phyloP scores from a whole-genome alignment of 2,113 vertebrate species.

The Macheiramphus alcinus region DNA sequence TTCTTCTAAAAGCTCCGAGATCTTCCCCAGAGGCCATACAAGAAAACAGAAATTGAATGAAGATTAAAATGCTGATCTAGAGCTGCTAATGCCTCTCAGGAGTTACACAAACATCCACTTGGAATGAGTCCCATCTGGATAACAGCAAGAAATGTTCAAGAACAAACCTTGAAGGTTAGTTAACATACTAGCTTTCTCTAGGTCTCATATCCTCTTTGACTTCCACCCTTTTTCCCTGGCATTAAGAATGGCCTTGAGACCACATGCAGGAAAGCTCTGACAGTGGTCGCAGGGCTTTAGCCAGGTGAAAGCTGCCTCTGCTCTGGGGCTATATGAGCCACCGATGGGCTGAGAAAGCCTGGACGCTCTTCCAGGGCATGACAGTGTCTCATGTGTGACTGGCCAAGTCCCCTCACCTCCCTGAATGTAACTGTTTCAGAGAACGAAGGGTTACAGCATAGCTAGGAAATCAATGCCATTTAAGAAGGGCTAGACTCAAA shows the following conservation, averaged over 20 bases:
- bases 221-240: background rate
- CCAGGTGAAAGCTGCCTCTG: background rate
- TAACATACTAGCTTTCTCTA: background rate
- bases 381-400: background rate
- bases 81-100: conserved; percentile 18
- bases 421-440: background rate
- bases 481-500: background rate
- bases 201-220: rapidly evolving
- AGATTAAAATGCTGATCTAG: conserved; percentile 52
- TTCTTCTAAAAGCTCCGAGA: background rate
- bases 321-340: background rate
- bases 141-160: background rate
- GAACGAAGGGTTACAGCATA: background rate
- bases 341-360: background rate
- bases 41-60: background rate
- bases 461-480: background rate
- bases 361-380: background rate
- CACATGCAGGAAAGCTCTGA: background rate
- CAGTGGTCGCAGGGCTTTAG: rapidly evolving
- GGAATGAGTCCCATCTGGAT: conserved; percentile 30
- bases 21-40: background rate
- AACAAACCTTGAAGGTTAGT: background rate
- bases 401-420: background rate
- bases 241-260: background rate
- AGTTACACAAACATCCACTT: conserved; percentile 24